Evolutionary conservation across 92 coral and sea anemone species (phyloP), one percentile per base, ranked within the genome.

Genomic region (Parazoanthus swiftii): DNA sequence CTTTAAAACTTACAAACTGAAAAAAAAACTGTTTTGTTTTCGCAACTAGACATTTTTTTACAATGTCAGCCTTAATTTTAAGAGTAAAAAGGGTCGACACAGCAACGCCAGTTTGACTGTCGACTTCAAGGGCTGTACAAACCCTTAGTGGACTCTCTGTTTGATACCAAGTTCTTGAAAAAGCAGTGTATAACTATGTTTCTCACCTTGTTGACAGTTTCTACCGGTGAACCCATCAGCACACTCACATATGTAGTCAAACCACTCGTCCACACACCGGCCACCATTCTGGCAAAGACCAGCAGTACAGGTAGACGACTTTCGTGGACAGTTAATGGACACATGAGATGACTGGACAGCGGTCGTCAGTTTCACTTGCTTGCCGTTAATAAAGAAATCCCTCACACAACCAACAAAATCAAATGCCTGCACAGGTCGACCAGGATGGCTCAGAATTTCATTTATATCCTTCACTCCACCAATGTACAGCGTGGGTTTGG

Each of bases 391-490:
- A 89, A 89, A 97, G 75, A 97, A 82, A 77, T 97, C 96, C 5
- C 98, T 96, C 91, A 97, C 82, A 85, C 99, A 97, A 70, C 99
- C 99, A 71, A 97, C 92, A 86, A 97, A 97, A 75, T 95, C 98
- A 76, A 92, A 92, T 5, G 94, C 86, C 44, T 83, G 90, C 35
- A 95, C 89, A 78, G 94, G 98, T 5, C 79, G 85, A 20, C 95
- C 96, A 66, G 94, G 89, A 77, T 93, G 95, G 73, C 66, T 81
- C 63, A 95, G 89, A n/a, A 90, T 87, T 46, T 89, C 89, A 81
- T 90, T 94, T 20, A 97, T 91, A 79, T 95, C 92, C 76, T 93
- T 89, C 25, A 97, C 81, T 3, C 99, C 99, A 81, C 99, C 99
- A 43, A 97, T 78, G 70, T 88, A 92, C 85, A 97, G 77, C 8